Evolutionary conservation across 2,888 invertebrate genomes (phyloP).

Genomic region (Micropterix aruncella): DNA sequence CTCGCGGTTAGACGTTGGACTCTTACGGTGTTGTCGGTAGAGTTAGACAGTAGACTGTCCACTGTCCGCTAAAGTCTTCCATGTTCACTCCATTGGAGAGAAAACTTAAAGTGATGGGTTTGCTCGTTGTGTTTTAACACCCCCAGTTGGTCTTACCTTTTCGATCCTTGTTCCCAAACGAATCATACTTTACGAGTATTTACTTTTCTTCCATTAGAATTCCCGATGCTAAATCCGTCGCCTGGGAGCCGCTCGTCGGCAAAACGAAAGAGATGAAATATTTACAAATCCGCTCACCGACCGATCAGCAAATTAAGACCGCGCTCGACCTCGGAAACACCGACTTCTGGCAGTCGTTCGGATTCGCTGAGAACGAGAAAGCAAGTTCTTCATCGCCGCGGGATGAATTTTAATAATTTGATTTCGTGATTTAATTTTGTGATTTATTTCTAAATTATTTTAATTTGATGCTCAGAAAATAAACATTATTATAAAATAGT

Average conservation of each 20-base stretch:
- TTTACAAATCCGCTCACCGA: conserved; percentile 36
- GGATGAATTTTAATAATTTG: conserved; percentile 19
- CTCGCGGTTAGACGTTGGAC: too few relatives aligned
- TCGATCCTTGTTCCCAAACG: too few relatives aligned
- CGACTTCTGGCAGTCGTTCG: conserved; percentile 46
- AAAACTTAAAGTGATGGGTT: too few relatives aligned
- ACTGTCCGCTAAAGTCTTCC: too few relatives aligned
- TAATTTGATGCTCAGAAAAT: too few relatives aligned
- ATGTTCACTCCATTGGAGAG: too few relatives aligned
- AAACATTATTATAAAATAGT: too few relatives aligned
- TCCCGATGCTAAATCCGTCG: conserved; percentile 23
- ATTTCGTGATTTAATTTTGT: too few relatives aligned
- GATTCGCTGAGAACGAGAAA: conserved; percentile 43
- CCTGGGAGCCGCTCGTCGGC: conserved; percentile 35
- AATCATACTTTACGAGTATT: conserved; percentile 5
- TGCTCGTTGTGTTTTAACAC: too few relatives aligned
- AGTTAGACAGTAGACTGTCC: too few relatives aligned
- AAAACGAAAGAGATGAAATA: conserved; percentile 29
- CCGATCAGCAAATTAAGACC: conserved; percentile 26
- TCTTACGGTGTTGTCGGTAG: not conserved
- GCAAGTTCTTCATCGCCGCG: conserved; percentile 1
- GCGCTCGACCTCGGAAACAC: conserved; percentile 36
- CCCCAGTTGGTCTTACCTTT: too few relatives aligned
- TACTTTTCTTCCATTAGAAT: conserved; percentile 26
- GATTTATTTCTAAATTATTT: conserved; percentile 12